Percentiles rank a stretch among this genome's conserved stretches.
These are phyloP conservation scores for Athene noctua DNA, from an alignment of 2,113 vertebrate genomes.

Conservation along the genomic window DNA sequence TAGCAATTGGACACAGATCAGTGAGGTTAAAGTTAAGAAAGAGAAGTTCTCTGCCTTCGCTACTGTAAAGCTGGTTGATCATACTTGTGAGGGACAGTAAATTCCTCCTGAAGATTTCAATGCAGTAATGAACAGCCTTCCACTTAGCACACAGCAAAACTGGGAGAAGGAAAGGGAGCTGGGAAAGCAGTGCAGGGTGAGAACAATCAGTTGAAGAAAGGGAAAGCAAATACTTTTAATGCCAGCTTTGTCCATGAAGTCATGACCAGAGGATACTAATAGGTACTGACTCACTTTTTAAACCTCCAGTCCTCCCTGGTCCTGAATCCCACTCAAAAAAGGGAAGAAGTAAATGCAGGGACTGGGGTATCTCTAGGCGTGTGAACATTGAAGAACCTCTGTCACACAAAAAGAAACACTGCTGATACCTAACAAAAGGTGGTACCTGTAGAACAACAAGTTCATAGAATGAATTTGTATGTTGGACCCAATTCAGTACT, in stretches of 20 bases:
- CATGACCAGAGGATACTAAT: background rate
- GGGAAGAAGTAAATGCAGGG: background rate
- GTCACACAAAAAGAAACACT: background rate
- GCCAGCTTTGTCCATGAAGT: background rate
- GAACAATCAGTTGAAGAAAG: background rate
- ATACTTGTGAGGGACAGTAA: background rate
- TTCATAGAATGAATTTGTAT: background rate
- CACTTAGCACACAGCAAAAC: background rate
- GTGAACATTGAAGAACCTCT: background rate
- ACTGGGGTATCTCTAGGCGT: background rate
- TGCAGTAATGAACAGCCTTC: background rate
- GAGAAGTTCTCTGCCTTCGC: background rate
- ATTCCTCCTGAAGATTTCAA: background rate
- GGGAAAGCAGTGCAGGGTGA: background rate
- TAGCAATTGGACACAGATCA: background rate
- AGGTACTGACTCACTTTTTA: background rate
- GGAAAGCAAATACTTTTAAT: background rate
- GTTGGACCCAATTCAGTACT: background rate
- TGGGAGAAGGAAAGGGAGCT: background rate
- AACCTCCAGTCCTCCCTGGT: background rate
- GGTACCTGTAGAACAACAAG: fast-evolving
- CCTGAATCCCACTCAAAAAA: background rate
- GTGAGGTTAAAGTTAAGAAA: background rate
- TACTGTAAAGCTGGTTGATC: background rate
- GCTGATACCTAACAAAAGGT: background rate